Base-by-base conservation (phyloP, 2,888 invertebrate species). In the Drosophila leonis region DNA sequence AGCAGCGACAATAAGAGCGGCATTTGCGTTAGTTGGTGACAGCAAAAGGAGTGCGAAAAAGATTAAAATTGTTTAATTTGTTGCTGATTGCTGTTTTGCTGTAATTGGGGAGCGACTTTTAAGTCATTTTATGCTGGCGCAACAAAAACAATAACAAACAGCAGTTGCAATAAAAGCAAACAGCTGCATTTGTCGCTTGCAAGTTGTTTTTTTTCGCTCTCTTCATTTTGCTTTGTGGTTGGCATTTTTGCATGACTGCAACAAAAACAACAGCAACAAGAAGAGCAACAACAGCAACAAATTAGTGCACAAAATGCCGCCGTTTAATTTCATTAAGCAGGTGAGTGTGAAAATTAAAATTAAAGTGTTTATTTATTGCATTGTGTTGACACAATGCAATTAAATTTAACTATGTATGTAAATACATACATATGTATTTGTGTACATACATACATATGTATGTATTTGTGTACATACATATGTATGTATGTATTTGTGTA, bases 271-370 rank as follows among this genome's bases (percentile, higher is more conserved):
- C 31, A 60, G 59, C 46, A 52, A 13, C 18, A 9, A 37, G 51
- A 60, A 29, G 51, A 59, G 9, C 24, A 15, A 48, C 33, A 46
- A 49, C 44, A 31, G 48, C 41, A 37, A 71, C 62, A 67, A 80
- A 71, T 69, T 57, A 84, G 65, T 71, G 61, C 61, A 69, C 67
- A 89, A 89, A 81, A 88, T 91, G 82, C 73, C 91, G 71, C 90
- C 88, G 66, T 86, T 80, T 78, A 91, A 91, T 83, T 92, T 92
- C 65, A 89, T 91, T 71, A 83, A 88, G 72, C 91, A 91, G 92
- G 91, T 91, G 79, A 91, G 90, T 82, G 69, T 61, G 59, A 74
- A 75, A 69, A 82, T 68, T n/a, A 52, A 27, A 61, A 72, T 68
- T 76, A 73, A 67, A 54, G 51, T 59, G 71, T 68, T 80, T 64